Evolutionary conservation across 2,113 vertebrate species (phyloP), one percentile per base, ranked within the genome.

Genomic region (Scatophagus argus): DNA sequence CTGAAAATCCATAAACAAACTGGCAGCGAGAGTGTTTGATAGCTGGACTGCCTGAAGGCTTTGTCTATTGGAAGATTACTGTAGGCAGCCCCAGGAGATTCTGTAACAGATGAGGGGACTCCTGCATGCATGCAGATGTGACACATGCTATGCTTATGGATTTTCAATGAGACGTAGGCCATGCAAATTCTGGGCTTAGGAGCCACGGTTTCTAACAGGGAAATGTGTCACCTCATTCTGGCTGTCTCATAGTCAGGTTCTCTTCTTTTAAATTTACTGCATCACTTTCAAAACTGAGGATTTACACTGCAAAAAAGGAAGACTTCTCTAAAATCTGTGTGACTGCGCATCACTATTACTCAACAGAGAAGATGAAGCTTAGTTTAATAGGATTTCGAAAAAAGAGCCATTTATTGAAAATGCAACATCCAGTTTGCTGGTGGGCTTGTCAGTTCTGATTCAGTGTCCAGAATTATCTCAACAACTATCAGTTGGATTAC

Each of bases 1-100:
- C 31, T 68, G 79, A 74, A 88, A 92, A 93, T 93, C 91, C 70
- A 91, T 91, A 91, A 91, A 90, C 87, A 89, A 90, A 91, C 69
- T 52, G 54, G 77, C 72, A 79, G 83, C 23, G 25, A 79, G 74
- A 74, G 79, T 79, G 72, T 66, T 78, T 90, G 82, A 91, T 87
- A 78, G 79, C 62, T 49, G n/a, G 77, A 79, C 62, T 61, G 87
- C 88, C 88, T 68, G 81, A 78, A 85, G 86, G 81, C 82, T 89
- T 84, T 77, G 66, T 91, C 86, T 77, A 74, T 73, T 82, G 73
- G 82, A 81, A 87, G 85, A 88, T 91, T 88, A 88, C 84, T 81
- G 88, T 84, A 87, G 71, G 65, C 77, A 69, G 51, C 79, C 85
- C 71, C 85, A 52, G 77, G 86, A 82, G 80, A 21, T 43, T 59